These are phyloP conservation scores for Leptinotarsa texana DNA, from an alignment of 1,140 invertebrate species.

Conservation along the genomic window DNA sequence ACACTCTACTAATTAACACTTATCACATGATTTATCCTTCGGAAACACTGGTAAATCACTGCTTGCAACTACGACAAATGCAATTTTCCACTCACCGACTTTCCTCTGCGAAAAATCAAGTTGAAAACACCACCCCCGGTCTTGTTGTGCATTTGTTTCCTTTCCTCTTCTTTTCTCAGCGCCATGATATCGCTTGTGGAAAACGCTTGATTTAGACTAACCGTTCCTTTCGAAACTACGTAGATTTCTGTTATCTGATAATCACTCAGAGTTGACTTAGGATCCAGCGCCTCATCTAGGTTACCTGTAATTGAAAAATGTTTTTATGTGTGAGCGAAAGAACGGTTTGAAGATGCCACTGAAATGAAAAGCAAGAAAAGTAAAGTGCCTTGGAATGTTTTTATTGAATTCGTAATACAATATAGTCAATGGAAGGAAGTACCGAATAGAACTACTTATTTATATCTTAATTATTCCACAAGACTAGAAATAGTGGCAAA, in stretches of 20 bases:
- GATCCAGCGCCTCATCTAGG: conserved; percentile 64
- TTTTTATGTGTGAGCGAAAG: too few species aligned
- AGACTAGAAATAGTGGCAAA: too few species aligned
- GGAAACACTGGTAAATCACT: background rate
- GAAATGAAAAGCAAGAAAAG: too few species aligned
- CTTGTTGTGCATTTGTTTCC: conserved; percentile 58
- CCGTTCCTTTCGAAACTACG: conserved; percentile 61
- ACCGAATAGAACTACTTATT: too few species aligned
- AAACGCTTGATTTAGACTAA: conserved; percentile 59
- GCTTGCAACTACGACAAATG: background rate
- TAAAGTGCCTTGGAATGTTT: too few species aligned
- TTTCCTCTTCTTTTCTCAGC: conserved; percentile 63
- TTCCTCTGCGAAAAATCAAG: conserved; percentile 59
- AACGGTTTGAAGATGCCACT: too few species aligned
- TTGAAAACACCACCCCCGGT: conserved; percentile 59
- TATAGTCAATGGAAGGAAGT: too few species aligned
- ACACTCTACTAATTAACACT: too few species aligned
- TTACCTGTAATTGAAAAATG: conserved; percentile 59
- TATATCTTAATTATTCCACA: too few species aligned
- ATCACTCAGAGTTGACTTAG: conserved; percentile 64
- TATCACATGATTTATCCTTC: too few species aligned
- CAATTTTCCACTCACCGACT: conserved; percentile 45
- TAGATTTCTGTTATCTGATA: conserved; percentile 70
- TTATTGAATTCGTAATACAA: too few species aligned
- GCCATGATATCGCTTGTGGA: conserved; percentile 69